Conservation (phyloP, 2,113 vertebrate genomes). For the Chascanopsetta lugubris region DNA sequence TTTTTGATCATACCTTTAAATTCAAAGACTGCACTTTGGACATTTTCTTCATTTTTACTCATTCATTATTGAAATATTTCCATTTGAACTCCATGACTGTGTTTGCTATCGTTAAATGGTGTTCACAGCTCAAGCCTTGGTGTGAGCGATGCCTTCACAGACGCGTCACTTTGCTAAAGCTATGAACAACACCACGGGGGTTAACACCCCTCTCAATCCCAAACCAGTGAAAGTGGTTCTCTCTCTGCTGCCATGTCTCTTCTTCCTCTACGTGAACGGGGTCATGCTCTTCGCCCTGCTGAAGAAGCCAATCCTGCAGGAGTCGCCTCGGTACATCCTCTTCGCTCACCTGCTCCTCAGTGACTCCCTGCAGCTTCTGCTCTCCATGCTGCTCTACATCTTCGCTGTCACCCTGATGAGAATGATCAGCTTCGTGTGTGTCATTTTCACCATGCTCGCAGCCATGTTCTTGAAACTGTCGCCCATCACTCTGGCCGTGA, state of each 20-base stretch:
- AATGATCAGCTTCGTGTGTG: slow-evolving; percentile 50
- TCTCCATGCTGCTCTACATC: slow-evolving; percentile 47
- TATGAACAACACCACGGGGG: slow-evolving; percentile 47
- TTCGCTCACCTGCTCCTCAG: slow-evolving; percentile 66
- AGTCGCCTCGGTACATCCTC: slow-evolving; percentile 65
- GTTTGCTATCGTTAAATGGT: not conserved
- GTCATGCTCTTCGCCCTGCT: slow-evolving; percentile 66
- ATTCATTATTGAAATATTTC: too few species aligned
- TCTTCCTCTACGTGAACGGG: slow-evolving; percentile 64
- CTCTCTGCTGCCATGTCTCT: slow-evolving; percentile 51
- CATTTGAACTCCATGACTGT: not conserved
- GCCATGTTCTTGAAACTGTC: slow-evolving; percentile 28
- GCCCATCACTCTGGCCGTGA: slow-evolving; percentile 64
- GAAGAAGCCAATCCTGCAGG: slow-evolving; percentile 56
- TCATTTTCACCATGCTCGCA: slow-evolving; percentile 1
- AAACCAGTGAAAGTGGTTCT: slow-evolving; percentile 25
- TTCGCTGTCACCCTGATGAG: slow-evolving; percentile 36
- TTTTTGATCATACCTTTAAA: not conserved
- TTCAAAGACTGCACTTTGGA: not conserved
- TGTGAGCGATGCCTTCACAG: slow-evolving; percentile 25
- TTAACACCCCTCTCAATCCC: rapidly evolving
- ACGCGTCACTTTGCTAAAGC: not conserved
- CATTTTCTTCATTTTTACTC: too few species aligned
- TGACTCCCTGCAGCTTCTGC: slow-evolving; percentile 60
- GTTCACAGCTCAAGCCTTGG: not conserved